phyloP scores from a whole-genome alignment of 2,113 vertebrate species.

The Bungarus multicinctus region DNA sequence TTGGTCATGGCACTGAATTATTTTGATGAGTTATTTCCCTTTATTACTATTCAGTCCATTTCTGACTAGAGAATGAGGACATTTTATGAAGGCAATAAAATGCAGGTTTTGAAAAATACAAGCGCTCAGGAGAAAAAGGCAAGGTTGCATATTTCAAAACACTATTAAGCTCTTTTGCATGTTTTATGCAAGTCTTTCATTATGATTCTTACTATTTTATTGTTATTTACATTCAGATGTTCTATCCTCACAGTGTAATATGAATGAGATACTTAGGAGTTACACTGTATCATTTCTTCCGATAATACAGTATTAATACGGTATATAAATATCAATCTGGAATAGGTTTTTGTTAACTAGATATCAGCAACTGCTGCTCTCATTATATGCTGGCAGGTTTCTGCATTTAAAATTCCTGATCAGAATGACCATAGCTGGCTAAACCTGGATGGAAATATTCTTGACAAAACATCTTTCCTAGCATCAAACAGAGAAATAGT shows the following conservation, averaged over 20 bases:
- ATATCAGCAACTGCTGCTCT: not conserved
- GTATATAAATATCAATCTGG: not conserved
- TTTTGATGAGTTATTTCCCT: constrained; percentile 2
- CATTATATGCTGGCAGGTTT: not conserved
- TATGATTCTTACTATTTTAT: not conserved
- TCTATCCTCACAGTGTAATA: not conserved
- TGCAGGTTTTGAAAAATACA: constrained; percentile 3
- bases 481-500: not conserved
- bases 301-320: not conserved
- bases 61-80: not conserved
- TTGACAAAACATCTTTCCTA: not conserved
- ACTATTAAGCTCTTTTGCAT: constrained; percentile 9
- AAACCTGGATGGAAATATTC: not conserved
- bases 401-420: not conserved
- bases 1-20: not conserved
- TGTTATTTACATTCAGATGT: not conserved
- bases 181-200: constrained; percentile 1
- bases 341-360: not conserved
- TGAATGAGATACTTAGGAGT: not conserved
- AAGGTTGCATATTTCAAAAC: constrained; percentile 2
- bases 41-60: not conserved
- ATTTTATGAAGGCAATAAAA: constrained; percentile 19
- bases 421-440: not conserved
- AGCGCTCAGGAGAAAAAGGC: not conserved
- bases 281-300: not conserved